A percentile compares a stretch with the other conserved stretches of the same genome.
phyloP scores from a whole-genome alignment of 53 echinoderm and acorn worm species.

The Echinarachnius parma region DNA sequence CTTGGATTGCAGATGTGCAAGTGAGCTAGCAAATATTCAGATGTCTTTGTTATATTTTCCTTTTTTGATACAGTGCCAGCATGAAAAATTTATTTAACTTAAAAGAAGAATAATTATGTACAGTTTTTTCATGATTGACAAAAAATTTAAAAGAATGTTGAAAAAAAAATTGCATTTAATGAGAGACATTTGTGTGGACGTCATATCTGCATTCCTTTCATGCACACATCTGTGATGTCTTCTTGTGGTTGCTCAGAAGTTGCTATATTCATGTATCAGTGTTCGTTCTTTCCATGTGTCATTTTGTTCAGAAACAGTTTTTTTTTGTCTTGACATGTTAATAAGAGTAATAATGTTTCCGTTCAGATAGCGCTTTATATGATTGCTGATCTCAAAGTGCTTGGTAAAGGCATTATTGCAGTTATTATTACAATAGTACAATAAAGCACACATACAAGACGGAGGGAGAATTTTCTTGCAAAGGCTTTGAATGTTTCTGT shows the following conservation, averaged over 20 bases:
- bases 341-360: too few species aligned
- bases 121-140: slow-evolving; percentile 2
- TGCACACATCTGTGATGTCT: not conserved
- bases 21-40: slow-evolving; percentile 18
- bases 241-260: not conserved
- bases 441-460: too few species aligned
- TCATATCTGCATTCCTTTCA: slow-evolving; percentile 30
- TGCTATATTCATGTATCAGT: too few species aligned
- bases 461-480: not conserved
- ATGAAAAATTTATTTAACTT: slow-evolving; percentile 17
- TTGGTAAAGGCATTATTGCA: too few species aligned
- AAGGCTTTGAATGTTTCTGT: slow-evolving; percentile 6
- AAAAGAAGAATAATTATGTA: slow-evolving; percentile 42
- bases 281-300: not conserved
- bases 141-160: not conserved
- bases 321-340: not conserved
- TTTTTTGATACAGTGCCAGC: slow-evolving; percentile 46
- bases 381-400: too few species aligned
- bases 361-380: too few species aligned
- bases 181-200: slow-evolving; percentile 18
- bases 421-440: too few species aligned
- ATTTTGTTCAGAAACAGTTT: not conserved
- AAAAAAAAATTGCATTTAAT: not conserved
- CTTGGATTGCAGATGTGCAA: slow-evolving; percentile 25
- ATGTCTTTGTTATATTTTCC: slow-evolving; percentile 10